A percentile compares a stretch with the other conserved stretches of the same genome.
These are phyloP conservation scores for Troides aeacus DNA, from an alignment of 2,888 invertebrate species.

Conservation along the genomic window DNA sequence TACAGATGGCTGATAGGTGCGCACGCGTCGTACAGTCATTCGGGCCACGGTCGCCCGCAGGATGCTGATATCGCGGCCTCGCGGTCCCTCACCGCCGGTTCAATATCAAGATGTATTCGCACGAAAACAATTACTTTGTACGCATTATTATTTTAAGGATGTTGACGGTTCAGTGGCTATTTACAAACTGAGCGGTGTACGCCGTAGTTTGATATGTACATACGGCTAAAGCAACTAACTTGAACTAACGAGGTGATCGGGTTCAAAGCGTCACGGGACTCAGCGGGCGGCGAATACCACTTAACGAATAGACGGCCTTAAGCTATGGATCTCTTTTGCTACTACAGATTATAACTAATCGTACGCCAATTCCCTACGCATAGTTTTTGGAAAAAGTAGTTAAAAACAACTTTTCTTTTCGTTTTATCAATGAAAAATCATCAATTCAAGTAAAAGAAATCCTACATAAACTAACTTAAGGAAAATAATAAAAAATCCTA, in stretches of 20 bases:
- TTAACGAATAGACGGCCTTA: constrained; percentile 45
- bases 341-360: constrained; percentile 6
- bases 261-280: constrained; percentile 69
- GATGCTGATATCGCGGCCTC: constrained; percentile 70
- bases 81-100: constrained; percentile 64
- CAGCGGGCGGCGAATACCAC: constrained; percentile 59
- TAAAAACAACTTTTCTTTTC: neutral
- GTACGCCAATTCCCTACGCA: neutral
- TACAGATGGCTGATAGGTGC: constrained; percentile 66
- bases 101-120: constrained; percentile 49
- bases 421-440: too few species aligned
- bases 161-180: constrained; percentile 65
- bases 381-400: neutral
- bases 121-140: constrained; percentile 43
- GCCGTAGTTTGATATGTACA: constrained; percentile 58
- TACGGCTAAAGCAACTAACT: constrained; percentile 62
- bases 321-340: constrained; percentile 20
- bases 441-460: too few species aligned
- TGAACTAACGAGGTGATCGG: constrained; percentile 75
- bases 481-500: too few species aligned
- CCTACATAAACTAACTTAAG: too few species aligned
- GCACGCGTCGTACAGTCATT: constrained; percentile 59
- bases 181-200: constrained; percentile 64
- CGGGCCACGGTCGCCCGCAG: constrained; percentile 78
- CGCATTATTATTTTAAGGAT: constrained; percentile 46